Evolutionary conservation across 2,113 vertebrate genomes (phyloP), one percentile per base, ranked within the genome.

Genomic region (Ochotona princeps): DNA sequence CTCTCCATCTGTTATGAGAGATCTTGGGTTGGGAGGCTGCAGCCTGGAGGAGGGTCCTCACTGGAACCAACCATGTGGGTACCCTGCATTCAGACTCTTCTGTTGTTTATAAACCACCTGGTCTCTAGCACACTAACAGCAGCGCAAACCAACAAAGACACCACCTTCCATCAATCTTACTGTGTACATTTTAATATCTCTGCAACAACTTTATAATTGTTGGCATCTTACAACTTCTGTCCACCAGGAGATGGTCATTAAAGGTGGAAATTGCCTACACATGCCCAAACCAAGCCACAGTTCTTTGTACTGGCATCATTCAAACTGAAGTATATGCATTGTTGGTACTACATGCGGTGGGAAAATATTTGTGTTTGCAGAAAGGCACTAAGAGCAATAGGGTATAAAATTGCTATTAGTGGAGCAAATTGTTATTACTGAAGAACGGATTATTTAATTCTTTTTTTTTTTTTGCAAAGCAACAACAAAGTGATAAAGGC

Each of bases 401-500:
- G 13, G 8, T 2, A 87, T 7, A 83, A 78, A 47, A 54, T 2
- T 78, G 26, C 18, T 73, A 54, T 26, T 60, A 69, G 47, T n/a
- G 44, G 84, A 87, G 35, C 79, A 95, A 67, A 65, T 38, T 35
- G 8, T 88, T 57, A 82, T 44, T 35, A 87, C 0, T 92, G 21
- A 96, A 90, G 54, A 90, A 87, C 4, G 73, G 26, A 92, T 38
- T n/a, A 67, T 44, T 44, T 44, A 78, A 66, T 49, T 49, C 18
- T 7, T 32, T 51, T 65, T 28, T 30, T 15, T 26, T 23, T 32
- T 32, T 60, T 20, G 30, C 73, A 81, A 78, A 81, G 63, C n/a
- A 90, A 90, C 30, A 66, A 54, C 38, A 28, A 73, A 90, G 60
- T 63, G 18, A 92, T 26, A 80, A 83, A 76, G 32, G 61, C 78